A percentile compares a stretch with the other conserved stretches of the same genome.
These are phyloP conservation scores for Pteropus alecto DNA, from an alignment of 2,113 vertebrate genomes.

Conservation along the genomic window DNA sequence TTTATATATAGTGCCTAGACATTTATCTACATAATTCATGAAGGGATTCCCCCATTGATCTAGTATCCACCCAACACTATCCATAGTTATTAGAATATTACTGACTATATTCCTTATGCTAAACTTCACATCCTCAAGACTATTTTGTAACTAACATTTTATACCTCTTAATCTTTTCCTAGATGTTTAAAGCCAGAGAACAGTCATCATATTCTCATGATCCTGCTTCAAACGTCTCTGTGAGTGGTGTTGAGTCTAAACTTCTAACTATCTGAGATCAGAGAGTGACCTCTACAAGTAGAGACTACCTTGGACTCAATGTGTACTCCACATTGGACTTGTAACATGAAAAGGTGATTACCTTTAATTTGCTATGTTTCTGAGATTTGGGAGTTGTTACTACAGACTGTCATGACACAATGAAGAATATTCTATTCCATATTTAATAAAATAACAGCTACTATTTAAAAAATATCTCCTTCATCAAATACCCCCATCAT, in stretches of 20 bases:
- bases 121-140: too few species aligned
- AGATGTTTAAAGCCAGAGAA: background rate
- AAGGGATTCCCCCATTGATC: too few species aligned
- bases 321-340: rapidly evolving
- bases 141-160: too few species aligned
- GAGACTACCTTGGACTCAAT: background rate
- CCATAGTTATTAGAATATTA: too few species aligned
- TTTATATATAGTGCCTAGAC: too few species aligned
- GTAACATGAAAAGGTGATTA: background rate
- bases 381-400: background rate
- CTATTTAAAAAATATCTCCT: background rate
- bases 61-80: too few species aligned
- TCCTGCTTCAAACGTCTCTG: background rate
- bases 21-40: too few species aligned
- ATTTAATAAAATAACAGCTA: background rate
- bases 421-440: background rate
- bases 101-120: too few species aligned
- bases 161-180: background rate
- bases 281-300: rapidly evolving
- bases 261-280: background rate
- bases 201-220: too few species aligned
- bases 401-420: background rate
- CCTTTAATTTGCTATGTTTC: background rate
- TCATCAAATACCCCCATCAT: background rate
- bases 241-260: background rate